These are phyloP conservation scores for Chaenocephalus aceratus DNA, from an alignment of 2,113 vertebrate genomes.

Conservation along the genomic window DNA sequence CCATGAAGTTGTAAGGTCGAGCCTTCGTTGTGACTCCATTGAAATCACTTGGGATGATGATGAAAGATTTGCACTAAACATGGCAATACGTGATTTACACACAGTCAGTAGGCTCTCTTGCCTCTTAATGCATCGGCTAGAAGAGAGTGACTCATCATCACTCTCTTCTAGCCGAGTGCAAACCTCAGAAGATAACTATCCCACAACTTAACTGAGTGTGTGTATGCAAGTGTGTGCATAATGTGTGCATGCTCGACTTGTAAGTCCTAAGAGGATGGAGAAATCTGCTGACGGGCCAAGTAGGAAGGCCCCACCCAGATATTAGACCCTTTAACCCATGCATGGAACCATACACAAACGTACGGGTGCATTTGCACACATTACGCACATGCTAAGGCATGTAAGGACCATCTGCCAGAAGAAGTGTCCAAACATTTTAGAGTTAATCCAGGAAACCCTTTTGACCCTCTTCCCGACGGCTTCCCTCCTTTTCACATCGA, in stretches of 20 bases:
- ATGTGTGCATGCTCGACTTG: slow-evolving; percentile 32
- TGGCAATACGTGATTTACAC: slow-evolving; percentile 52
- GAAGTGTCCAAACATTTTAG: slow-evolving; percentile 57
- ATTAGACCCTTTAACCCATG: slow-evolving; percentile 37
- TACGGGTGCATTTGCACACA: slow-evolving; percentile 6
- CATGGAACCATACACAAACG: slow-evolving; percentile 17
- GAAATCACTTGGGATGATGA: slow-evolving; percentile 38
- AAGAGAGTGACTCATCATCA: slow-evolving; percentile 15
- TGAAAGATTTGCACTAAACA: slow-evolving; percentile 48
- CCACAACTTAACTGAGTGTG: slow-evolving; percentile 1
- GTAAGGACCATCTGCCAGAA: slow-evolving; percentile 26
- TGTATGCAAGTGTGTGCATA: slow-evolving; percentile 25
- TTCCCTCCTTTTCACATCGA: slow-evolving; percentile 54
- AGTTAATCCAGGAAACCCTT: slow-evolving; percentile 69
- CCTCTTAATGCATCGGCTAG: slow-evolving; percentile 45
- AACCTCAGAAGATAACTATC: slow-evolving; percentile 52
- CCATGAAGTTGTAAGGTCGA: slow-evolving; percentile 42
- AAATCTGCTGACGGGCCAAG: slow-evolving; percentile 60
- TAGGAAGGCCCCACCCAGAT: slow-evolving; percentile 67
- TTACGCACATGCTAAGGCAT: slow-evolving; percentile 7
- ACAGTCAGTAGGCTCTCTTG: slow-evolving; percentile 54
- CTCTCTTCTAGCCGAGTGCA: slow-evolving; percentile 47
- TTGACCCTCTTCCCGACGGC: slow-evolving; percentile 69
- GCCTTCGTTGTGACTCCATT: slow-evolving; percentile 58
- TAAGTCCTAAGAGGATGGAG: slow-evolving; percentile 51